Base-by-base conservation (phyloP, 2,797 vertebrate species). In the Lutjanus argentimaculatus region DNA sequence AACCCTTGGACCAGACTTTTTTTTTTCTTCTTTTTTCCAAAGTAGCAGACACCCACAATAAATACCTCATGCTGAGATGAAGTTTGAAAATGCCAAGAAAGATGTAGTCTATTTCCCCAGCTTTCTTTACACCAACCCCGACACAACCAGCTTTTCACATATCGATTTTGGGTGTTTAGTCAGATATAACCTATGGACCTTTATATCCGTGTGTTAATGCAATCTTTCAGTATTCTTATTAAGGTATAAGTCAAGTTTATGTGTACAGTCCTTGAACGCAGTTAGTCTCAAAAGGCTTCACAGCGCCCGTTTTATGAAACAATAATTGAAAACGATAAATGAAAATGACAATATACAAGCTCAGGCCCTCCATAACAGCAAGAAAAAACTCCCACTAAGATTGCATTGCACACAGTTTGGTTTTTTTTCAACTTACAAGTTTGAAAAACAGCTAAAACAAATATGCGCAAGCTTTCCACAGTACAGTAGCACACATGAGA, bases 161-260 rank as follows among this genome's bases (percentile, higher is more conserved):
- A 80, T 17, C 75, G 67, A 76, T 68, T 77, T 79, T 25, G 7
- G 21, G 2, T 12, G 22, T 70, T 65, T 36, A 19, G 36, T 62
- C 61, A 76, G 14, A 63, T 9, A 36, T 66, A 51, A 69, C 53
- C 48, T 9, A 2, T 16, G 17, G 58, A 77, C 19, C 40, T 72
- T 45, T 59, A 57, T 48, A 25, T 48, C 17, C 80, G 53, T 83
- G 69, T 67, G 85, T 71, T 53, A 49, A 69, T 77, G 55, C 67
- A 75, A 46, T 1, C 3, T 67, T 49, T 67, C 52, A 73, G 45
- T 2, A 4, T 30, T 71, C 49, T 85, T 83, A 83, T 89, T 79
- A 72, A 62, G 45, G 75, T 53, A 85, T 88, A 81, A 75, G 56
- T 89, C 80, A 78, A 45, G 67, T 81, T 86, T 70, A 84, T 81